Evolutionary conservation across 2,113 vertebrate species (phyloP).

Genomic region (Terrapene triunguis): DNA sequence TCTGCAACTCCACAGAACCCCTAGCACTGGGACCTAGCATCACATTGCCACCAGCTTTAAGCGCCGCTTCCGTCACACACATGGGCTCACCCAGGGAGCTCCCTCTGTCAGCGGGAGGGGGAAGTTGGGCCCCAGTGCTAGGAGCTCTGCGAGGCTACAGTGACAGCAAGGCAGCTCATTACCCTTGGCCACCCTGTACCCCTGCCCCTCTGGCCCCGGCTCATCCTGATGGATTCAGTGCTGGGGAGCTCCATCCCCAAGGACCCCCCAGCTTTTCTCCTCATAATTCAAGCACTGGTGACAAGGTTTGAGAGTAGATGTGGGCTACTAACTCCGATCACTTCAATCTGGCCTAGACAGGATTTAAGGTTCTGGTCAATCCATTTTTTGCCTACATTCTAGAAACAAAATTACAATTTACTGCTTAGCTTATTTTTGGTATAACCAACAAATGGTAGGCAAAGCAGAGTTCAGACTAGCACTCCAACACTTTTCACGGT

Average conservation of each 20-base stretch:
- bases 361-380: not conserved
- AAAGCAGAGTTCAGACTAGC: slow-evolving; percentile 52
- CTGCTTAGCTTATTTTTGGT: slow-evolving; percentile 53
- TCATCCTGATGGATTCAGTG: not conserved
- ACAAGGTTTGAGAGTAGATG: not conserved
- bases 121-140: not conserved
- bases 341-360: not conserved
- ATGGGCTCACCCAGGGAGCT: too few species aligned
- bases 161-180: not conserved
- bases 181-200: not conserved
- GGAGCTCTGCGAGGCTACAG: not conserved
- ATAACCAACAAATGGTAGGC: slow-evolving; percentile 65
- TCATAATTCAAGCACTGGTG: not conserved
- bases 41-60: too few species aligned
- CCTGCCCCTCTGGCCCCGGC: not conserved
- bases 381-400: not conserved
- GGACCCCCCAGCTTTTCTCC: not conserved
- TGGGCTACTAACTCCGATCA: not conserved
- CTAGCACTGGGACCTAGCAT: too few species aligned
- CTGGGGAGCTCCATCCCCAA: not conserved
- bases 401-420: not conserved
- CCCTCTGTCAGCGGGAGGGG: too few species aligned
- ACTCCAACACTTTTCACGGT: not conserved
- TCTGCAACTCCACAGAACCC: too few species aligned
- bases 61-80: too few species aligned